Evolutionary conservation across 2,113 vertebrate genomes (phyloP).

Genomic region (Oxyura jamaicensis): DNA sequence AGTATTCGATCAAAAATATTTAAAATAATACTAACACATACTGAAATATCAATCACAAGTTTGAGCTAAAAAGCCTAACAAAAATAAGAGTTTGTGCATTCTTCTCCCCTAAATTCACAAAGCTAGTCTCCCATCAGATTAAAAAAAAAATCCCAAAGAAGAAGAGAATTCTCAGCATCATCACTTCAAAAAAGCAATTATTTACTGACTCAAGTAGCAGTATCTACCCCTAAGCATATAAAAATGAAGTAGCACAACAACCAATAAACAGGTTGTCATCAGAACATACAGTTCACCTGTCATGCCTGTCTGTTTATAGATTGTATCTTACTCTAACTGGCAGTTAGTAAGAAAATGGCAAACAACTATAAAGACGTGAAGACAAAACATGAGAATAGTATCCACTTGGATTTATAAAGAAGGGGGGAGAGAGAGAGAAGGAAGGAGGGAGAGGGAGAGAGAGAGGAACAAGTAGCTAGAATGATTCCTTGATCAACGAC

Average conservation of each 20-base stretch:
- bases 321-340: not conserved
- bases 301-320: not conserved
- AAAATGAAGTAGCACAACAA: not conserved
- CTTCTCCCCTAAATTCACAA: not conserved
- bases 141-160: not conserved
- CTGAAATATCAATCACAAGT: not conserved
- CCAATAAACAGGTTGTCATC: not conserved
- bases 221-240: not conserved
- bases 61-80: not conserved
- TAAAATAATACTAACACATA: too few relatives aligned
- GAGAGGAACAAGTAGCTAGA: not conserved
- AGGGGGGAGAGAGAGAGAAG: too few relatives aligned
- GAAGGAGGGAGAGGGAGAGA: too few relatives aligned
- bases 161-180: not conserved
- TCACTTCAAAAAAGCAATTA: not conserved
- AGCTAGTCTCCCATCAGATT: not conserved
- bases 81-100: not conserved
- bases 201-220: not conserved
- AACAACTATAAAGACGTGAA: slow-evolving; percentile 10
- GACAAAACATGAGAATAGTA: not conserved
- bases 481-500: not conserved
- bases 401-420: not conserved
- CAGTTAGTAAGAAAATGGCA: slow-evolving; percentile 46
- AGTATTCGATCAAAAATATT: not conserved
- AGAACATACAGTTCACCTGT: not conserved